Conservation (phyloP, 1,140 invertebrate genomes). For the Antheraea pernyi region DNA sequence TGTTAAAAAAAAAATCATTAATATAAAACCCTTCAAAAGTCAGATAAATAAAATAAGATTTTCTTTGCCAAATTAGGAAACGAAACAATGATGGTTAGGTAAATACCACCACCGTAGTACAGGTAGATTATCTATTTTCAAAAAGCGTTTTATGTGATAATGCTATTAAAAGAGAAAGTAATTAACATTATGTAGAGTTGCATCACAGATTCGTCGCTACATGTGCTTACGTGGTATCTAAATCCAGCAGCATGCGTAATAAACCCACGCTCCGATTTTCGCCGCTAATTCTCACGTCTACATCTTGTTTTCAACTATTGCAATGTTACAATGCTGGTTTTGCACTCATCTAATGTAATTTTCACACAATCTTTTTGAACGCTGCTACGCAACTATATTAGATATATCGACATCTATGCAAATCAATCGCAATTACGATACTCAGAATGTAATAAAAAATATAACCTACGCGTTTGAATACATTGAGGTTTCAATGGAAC, state of each 20-base stretch:
- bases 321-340: conserved; percentile 46
- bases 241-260: conserved; percentile 57
- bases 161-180: conserved; percentile 49
- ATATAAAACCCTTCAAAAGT: too few relatives aligned
- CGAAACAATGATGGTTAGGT: neutral
- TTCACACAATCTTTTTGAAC: conserved; percentile 54
- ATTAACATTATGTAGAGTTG: conserved; percentile 47
- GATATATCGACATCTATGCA: conserved; percentile 45
- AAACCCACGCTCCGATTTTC: conserved; percentile 68
- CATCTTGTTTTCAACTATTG: conserved; percentile 48
- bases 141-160: neutral
- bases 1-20: neutral
- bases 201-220: conserved; percentile 45
- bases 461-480: conserved; percentile 17
- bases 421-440: conserved; percentile 42
- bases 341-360: conserved; percentile 41
- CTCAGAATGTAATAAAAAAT: conserved; percentile 26
- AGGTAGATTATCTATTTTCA: neutral
- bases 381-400: conserved; percentile 27
- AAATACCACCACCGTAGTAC: neutral
- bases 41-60: too few relatives aligned
- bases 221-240: conserved; percentile 54
- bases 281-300: conserved; percentile 56
- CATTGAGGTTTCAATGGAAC: conserved; percentile 18
- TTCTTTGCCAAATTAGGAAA: neutral